Base-by-base conservation (phyloP, 1,140 invertebrate species). In the Drosophila lini region DNA sequence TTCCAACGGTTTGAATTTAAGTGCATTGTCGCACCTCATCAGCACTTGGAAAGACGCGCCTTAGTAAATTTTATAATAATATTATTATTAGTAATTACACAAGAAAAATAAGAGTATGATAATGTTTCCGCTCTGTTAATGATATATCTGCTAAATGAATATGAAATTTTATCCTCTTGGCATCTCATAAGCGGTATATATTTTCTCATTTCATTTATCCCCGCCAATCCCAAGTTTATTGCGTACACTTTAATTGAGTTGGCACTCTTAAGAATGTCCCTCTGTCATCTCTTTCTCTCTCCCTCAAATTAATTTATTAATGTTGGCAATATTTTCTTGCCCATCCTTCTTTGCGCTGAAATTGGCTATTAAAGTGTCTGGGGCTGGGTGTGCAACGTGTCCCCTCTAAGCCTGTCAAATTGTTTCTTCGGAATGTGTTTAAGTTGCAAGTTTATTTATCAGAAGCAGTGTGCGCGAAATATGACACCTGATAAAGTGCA, bases 401-500 rank as follows among this genome's bases (percentile, higher is more conserved):
- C 62, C 34, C 45, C 50, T 15, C 74, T 78, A 56, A 62, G 62
- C 50, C 25, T 56, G 56, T 41, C 44, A 47, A 81, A 74, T 78
- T 60, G 38, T 61, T 28, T 53, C 25, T 6, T 47, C 47, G 53
- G 19, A 22, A 73, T 41, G 55, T 47, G 45, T 80, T 77, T 77
- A 80, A 84, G 68, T 62, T 80, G 71, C 56, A 58, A 78, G 71
- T 88, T 86, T 86, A 88, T 88, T 79, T 76, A 74, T 82, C 61
- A 82, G 70, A 69, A 56, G 65, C 61, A 52, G 38, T 32, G 25
- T n/a, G 42, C 31, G 57, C 59, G 83, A 84, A 88, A 88, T 89
- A 68, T 88, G 84, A 89, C 84, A 89, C 84, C 84, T 84, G 77
- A 68, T 89, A 89, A 89, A 84, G 69, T 84, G 64, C 44, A 53